These are phyloP conservation scores for Gallinago stenura DNA, from an alignment of 2,797 vertebrate genomes.

Conservation along the genomic window DNA sequence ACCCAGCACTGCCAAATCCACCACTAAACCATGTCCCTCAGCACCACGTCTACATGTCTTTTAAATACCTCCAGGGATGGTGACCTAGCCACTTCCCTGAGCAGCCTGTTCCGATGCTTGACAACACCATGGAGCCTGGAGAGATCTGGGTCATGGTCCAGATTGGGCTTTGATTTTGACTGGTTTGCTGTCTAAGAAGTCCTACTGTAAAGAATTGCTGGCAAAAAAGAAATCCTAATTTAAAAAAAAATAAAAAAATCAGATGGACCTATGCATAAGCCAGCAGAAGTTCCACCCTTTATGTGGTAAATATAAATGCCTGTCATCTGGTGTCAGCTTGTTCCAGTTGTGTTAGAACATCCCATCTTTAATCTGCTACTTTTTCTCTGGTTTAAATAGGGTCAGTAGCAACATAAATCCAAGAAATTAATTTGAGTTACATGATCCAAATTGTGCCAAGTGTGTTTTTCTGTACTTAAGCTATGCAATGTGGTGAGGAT, in stretches of 20 bases:
- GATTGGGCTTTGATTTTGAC: not conserved
- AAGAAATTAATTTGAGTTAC: conserved; percentile 17
- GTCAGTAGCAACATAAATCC: conserved; percentile 30
- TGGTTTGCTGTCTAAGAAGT: not conserved
- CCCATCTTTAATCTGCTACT: not conserved
- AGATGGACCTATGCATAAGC: not conserved
- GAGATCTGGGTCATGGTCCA: not conserved
- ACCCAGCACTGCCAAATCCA: not conserved
- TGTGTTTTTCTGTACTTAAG: conserved; percentile 22
- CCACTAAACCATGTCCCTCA: not conserved
- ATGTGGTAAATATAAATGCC: not conserved
- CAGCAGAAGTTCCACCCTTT: not conserved
- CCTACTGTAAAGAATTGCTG: not conserved
- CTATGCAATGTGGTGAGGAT: not conserved
- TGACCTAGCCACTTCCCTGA: not conserved
- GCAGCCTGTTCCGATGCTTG: not conserved
- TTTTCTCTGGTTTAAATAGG: not conserved
- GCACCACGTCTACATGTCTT: not conserved
- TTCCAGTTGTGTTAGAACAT: not conserved
- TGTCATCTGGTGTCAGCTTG: not conserved
- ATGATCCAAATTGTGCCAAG: not conserved
- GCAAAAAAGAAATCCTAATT: not conserved
- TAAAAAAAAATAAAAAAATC: not conserved
- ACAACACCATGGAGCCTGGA: not conserved
- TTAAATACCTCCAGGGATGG: not conserved